phyloP scores from a whole-genome alignment of 2,113 vertebrate species.

The Cyprinodon brontotheroides region DNA sequence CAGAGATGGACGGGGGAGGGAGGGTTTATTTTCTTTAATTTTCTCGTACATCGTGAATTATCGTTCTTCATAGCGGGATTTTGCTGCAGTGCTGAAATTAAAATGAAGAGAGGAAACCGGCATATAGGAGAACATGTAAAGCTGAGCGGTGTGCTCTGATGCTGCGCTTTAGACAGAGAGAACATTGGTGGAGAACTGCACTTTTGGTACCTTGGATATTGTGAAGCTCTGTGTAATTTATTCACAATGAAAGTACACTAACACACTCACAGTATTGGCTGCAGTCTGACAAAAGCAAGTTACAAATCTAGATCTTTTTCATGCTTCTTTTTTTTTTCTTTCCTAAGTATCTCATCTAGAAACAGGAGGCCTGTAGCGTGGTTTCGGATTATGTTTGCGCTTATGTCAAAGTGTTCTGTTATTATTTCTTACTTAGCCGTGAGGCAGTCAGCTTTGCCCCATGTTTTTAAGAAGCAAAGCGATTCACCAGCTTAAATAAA shows the following conservation, averaged over 20 bases:
- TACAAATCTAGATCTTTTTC: constrained; percentile 53
- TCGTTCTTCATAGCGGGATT: constrained; percentile 58
- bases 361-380: constrained; percentile 55
- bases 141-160: constrained; percentile 70
- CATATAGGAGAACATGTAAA: constrained; percentile 55
- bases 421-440: constrained; percentile 48
- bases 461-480: constrained; percentile 60
- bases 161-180: constrained; percentile 67
- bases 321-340: constrained; percentile 68
- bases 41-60: constrained; percentile 58
- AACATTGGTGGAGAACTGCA: constrained; percentile 75
- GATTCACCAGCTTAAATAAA: constrained; percentile 81
- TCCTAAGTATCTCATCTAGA: constrained; percentile 73
- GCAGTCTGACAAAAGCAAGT: constrained; percentile 63
- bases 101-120: constrained; percentile 24
- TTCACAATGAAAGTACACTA: constrained; percentile 77
- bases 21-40: constrained; percentile 24
- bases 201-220: constrained; percentile 81
- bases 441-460: constrained; percentile 69
- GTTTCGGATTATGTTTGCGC: constrained; percentile 44
- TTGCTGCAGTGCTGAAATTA: constrained; percentile 57
- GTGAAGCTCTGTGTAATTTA: constrained; percentile 76
- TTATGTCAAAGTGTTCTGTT: constrained; percentile 70
- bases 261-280: constrained; percentile 75
- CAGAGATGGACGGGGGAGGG: constrained; percentile 16